A percentile compares a stretch with the other conserved stretches of the same genome.
phyloP scores from a whole-genome alignment of 2,888 invertebrate genomes.

The Lottia scabra region DNA sequence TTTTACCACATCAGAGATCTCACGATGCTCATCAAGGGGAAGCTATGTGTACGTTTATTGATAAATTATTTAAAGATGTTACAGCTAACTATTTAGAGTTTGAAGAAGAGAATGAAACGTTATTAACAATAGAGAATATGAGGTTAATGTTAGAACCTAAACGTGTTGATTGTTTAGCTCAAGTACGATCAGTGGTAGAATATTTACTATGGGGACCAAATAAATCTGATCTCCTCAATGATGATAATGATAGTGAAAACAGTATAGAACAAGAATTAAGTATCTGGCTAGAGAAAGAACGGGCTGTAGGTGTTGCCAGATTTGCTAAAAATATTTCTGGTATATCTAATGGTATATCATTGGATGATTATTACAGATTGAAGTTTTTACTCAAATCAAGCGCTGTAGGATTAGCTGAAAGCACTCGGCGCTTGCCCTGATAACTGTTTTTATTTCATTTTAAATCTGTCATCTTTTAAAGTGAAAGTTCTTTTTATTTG shows the following conservation, averaged over 20 bases:
- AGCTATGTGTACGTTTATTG: constrained; percentile 52
- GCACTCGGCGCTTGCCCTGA: constrained; percentile 38
- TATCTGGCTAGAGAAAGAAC: constrained; percentile 57
- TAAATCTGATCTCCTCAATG: constrained; percentile 21
- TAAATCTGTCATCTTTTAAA: too few relatives aligned
- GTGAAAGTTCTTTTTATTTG: too few relatives aligned
- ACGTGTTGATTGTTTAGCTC: constrained; percentile 50
- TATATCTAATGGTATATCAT: constrained; percentile 34
- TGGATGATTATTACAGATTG: constrained; percentile 58
- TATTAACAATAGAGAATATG: constrained; percentile 37
- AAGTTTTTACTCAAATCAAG: constrained; percentile 60
- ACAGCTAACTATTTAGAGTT: constrained; percentile 34
- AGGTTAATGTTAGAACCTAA: constrained; percentile 46
- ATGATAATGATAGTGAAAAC: constrained; percentile 33
- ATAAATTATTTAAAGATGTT: constrained; percentile 46
- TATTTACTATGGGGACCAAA: constrained; percentile 59
- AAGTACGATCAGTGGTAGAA: constrained; percentile 56
- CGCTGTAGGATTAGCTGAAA: constrained; percentile 53
- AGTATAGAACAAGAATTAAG: constrained; percentile 52
- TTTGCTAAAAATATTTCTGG: constrained; percentile 46
- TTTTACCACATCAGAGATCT: constrained; percentile 54
- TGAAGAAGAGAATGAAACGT: constrained; percentile 25
- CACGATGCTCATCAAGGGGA: constrained; percentile 56
- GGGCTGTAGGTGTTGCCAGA: constrained; percentile 45
- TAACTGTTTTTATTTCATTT: neutral